Evolutionary conservation across 2,888 invertebrate species (phyloP).

Genomic region (Autographa gamma): DNA sequence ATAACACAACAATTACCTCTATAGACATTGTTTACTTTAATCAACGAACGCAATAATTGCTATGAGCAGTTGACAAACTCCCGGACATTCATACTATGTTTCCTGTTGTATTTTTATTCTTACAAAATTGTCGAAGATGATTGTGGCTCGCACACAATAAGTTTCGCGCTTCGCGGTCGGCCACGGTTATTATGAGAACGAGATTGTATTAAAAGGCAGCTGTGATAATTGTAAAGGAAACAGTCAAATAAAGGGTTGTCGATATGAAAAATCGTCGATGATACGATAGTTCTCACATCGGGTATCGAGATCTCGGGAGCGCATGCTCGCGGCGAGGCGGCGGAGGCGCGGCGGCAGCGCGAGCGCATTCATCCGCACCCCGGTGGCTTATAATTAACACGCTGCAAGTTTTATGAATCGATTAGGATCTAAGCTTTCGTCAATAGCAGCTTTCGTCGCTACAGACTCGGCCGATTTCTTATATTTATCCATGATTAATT

Average conservation of each 20-base stretch:
- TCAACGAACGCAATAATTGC: slow-evolving; percentile 71
- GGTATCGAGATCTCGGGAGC: slow-evolving; percentile 72
- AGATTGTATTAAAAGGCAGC: slow-evolving; percentile 68
- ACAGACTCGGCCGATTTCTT: slow-evolving; percentile 79
- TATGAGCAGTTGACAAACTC: slow-evolving; percentile 60
- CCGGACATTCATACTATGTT: slow-evolving; percentile 60
- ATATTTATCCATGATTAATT: slow-evolving; percentile 88
- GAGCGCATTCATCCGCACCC: slow-evolving; percentile 75
- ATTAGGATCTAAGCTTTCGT: slow-evolving; percentile 89
- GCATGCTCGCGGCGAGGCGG: slow-evolving; percentile 72
- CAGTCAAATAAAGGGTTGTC: slow-evolving; percentile 79
- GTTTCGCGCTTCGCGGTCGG: slow-evolving; percentile 22
- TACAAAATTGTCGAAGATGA: slow-evolving; percentile 46
- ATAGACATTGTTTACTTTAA: slow-evolving; percentile 66
- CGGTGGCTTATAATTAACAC: slow-evolving; percentile 89
- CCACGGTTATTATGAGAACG: slow-evolving; percentile 37
- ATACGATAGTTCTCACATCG: slow-evolving; percentile 81
- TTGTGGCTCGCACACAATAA: slow-evolving; percentile 29
- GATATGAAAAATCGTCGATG: slow-evolving; percentile 80
- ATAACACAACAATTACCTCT: slow-evolving; percentile 71
- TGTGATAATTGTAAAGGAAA: slow-evolving; percentile 78
- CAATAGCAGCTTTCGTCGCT: slow-evolving; percentile 87
- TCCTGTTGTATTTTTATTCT: slow-evolving; percentile 57
- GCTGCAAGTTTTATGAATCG: slow-evolving; percentile 88
- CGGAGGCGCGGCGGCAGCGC: slow-evolving; percentile 54